Percentiles rank a stretch among this genome's conserved stretches.
Conservation (phyloP, 2,888 invertebrate genomes). For the Acronicta leporina region DNA sequence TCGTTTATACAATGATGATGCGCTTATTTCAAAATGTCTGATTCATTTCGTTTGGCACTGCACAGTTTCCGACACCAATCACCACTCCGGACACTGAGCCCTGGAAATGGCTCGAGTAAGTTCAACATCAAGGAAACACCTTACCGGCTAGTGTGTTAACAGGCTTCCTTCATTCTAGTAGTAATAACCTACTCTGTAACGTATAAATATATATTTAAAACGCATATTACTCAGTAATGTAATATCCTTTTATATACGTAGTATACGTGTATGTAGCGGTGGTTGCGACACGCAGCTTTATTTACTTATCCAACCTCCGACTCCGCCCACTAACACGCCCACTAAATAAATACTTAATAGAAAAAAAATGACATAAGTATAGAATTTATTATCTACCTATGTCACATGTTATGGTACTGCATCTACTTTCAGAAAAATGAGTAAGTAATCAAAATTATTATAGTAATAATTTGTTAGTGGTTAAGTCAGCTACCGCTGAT, state of each 20-base stretch:
- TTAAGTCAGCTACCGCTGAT: too few species aligned
- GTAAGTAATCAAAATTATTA: too few species aligned
- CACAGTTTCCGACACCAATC: constrained; percentile 96
- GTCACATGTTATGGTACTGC: background rate
- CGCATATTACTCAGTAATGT: background rate
- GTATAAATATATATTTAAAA: constrained; percentile 2
- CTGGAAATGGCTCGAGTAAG: constrained; percentile 97
- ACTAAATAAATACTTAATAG: background rate
- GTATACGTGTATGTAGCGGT: background rate
- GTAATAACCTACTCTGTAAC: constrained; percentile 19
- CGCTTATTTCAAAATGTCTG: constrained; percentile 60
- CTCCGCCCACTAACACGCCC: background rate
- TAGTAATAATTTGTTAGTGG: too few species aligned
- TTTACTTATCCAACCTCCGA: background rate
- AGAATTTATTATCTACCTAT: background rate
- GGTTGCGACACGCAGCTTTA: background rate
- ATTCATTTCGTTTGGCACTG: constrained; percentile 77
- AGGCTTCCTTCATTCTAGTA: constrained; percentile 51
- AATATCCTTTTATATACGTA: background rate
- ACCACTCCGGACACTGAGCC: constrained; percentile 96
- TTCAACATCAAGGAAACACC: constrained; percentile 66
- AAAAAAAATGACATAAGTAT: background rate
- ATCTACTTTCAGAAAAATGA: constrained; percentile 1
- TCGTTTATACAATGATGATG: constrained; percentile 40
- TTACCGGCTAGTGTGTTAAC: constrained; percentile 57